A percentile compares a stretch with the other conserved stretches of the same genome.
These are phyloP conservation scores for Vanessa cardui DNA, from an alignment of 2,888 invertebrate species.

Conservation along the genomic window DNA sequence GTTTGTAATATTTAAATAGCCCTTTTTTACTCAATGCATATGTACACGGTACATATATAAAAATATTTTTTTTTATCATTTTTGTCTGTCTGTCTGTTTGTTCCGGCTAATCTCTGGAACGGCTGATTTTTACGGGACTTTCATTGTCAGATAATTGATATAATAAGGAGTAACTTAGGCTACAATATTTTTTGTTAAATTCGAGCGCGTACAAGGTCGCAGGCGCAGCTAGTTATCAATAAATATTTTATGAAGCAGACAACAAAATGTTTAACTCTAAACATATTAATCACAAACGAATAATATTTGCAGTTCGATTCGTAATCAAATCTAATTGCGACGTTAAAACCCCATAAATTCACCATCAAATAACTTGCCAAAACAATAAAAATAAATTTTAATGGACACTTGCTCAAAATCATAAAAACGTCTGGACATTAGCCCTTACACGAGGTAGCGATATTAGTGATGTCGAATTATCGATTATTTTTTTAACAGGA, in stretches of 20 bases:
- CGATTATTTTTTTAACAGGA: constrained; percentile 47
- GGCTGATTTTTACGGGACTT: too few species aligned
- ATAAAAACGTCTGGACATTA: constrained; percentile 28
- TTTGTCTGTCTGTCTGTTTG: too few species aligned
- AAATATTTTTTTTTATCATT: too few species aligned
- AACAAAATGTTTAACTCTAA: constrained; percentile 36
- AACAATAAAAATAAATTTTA: constrained; percentile 39
- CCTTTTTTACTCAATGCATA: too few species aligned
- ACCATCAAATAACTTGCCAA: constrained; percentile 39
- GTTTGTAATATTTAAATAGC: too few species aligned
- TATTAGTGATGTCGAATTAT: constrained; percentile 43
- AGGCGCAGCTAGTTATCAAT: too few species aligned
- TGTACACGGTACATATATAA: too few species aligned
- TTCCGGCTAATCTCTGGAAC: too few species aligned
- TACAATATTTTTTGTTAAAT: too few species aligned
- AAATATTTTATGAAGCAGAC: constrained; percentile 35
- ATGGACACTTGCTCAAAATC: constrained; percentile 26
- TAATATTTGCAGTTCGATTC: constrained; percentile 26
- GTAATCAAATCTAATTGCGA: constrained; percentile 39
- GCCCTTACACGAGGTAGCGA: constrained; percentile 26
- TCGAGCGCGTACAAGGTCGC: too few species aligned
- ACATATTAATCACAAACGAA: constrained; percentile 39
- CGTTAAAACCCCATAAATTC: constrained; percentile 41
- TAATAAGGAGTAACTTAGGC: too few species aligned
- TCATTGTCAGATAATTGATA: too few species aligned